These are phyloP conservation scores for Pseudochaenichthys georgianus DNA, from an alignment of 2,797 vertebrate genomes.

Conservation along the genomic window DNA sequence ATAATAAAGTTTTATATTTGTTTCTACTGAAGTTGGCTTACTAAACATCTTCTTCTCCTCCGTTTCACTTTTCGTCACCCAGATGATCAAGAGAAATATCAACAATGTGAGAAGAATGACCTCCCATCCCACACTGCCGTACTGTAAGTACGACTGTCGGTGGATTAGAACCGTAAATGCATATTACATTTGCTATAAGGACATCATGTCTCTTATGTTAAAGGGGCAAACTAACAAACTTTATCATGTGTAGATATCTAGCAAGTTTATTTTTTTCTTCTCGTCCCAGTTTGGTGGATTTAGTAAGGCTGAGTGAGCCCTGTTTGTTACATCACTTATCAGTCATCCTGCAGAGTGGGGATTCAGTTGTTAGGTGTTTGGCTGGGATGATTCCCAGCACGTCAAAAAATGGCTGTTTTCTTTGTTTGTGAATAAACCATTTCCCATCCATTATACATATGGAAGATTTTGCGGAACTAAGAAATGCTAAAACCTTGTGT, in stretches of 20 bases:
- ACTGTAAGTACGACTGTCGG: conserved; percentile 89
- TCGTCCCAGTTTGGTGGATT: conserved; percentile 31
- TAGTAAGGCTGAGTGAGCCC: conserved; percentile 30
- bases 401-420: background rate
- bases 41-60: conserved; percentile 14
- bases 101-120: conserved; percentile 99
- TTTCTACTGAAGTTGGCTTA: background rate
- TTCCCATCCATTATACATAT: conserved; percentile 45
- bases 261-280: conserved; percentile 12
- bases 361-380: conserved; percentile 31
- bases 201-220: conserved; percentile 28
- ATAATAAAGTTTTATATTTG: conserved; percentile 11
- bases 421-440: conserved; percentile 17
- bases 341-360: conserved; percentile 29
- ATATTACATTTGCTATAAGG: conserved; percentile 28
- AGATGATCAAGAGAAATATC: conserved; percentile 98
- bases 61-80: conserved; percentile 53
- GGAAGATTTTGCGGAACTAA: conserved; percentile 26
- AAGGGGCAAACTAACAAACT: conserved; percentile 1
- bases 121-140: conserved; percentile 97
- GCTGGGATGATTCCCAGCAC: conserved; percentile 36
- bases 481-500: conserved; percentile 32
- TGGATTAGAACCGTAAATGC: conserved; percentile 17
- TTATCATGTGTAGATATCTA: conserved; percentile 24
- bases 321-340: conserved; percentile 17